Conservation (phyloP, 2,888 invertebrate species). For the Hylaea fasciaria region DNA sequence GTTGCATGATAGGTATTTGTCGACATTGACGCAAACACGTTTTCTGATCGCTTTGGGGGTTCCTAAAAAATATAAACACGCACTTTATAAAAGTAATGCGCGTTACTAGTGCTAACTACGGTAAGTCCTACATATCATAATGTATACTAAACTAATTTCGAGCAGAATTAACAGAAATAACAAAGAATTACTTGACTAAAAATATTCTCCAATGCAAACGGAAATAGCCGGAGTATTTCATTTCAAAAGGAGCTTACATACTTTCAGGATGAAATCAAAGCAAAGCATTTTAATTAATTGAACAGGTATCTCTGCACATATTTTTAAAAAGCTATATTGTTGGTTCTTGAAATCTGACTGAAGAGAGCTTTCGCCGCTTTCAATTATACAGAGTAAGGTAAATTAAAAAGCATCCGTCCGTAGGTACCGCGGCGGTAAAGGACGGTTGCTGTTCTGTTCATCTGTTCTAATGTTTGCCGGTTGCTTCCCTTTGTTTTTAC, state of each 20-base stretch:
- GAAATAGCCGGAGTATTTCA: background rate
- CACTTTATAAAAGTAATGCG: no score
- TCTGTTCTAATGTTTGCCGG: constrained; percentile 53
- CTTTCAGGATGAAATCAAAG: constrained; percentile 16
- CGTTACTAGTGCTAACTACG: no score
- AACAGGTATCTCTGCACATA: constrained; percentile 38
- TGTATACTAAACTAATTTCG: background rate
- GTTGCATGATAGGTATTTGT: no score
- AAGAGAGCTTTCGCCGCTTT: constrained; percentile 68
- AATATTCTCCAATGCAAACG: no score
- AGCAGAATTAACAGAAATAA: no score
- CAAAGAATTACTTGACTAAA: no score
- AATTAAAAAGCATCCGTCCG: constrained; percentile 79
- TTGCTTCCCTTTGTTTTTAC: constrained; percentile 30
- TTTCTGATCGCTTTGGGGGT: no score
- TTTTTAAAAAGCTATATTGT: constrained; percentile 63
- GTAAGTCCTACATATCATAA: no score
- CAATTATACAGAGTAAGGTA: constrained; percentile 79
- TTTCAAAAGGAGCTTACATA: constrained; percentile 6
- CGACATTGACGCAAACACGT: background rate
- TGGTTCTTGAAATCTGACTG: constrained; percentile 60
- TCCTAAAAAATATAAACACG: no score
- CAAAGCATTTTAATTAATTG: constrained; percentile 37
- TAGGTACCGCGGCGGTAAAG: constrained; percentile 64
- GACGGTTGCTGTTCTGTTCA: constrained; percentile 58